Conservation (phyloP, 2,888 invertebrate species). For the Halocaridina rubra region DNA sequence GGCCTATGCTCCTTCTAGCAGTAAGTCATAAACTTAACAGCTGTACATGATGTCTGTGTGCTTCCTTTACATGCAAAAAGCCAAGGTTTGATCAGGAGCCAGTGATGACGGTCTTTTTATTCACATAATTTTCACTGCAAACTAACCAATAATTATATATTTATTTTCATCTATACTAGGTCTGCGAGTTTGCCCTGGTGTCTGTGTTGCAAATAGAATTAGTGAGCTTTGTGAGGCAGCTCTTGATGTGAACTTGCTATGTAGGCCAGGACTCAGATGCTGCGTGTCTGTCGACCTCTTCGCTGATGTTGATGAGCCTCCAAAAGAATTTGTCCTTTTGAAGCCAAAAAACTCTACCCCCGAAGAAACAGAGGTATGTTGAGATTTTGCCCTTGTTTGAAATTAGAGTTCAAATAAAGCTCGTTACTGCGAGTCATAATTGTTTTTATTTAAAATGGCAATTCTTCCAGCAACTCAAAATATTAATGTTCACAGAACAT, state of each 20-base stretch:
- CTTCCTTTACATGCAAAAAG: not conserved
- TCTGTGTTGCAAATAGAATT: constrained; percentile 84
- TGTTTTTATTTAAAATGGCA: too few relatives aligned
- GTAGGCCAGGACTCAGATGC: constrained; percentile 81
- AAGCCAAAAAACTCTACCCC: constrained; percentile 45
- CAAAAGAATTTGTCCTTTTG: constrained; percentile 68
- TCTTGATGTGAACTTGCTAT: constrained; percentile 78
- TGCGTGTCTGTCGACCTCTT: constrained; percentile 73
- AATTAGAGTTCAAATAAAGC: too few relatives aligned
- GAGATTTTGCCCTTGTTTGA: not conserved
- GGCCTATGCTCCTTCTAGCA: constrained; percentile 40
- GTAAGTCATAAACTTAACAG: not conserved
- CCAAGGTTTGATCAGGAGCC: not conserved
- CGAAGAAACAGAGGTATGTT: constrained; percentile 10
- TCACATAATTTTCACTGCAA: not conserved
- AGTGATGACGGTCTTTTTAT: not conserved
- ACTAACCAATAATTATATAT: not conserved
- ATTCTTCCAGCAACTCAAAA: too few relatives aligned
- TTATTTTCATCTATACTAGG: not conserved
- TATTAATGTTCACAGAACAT: too few relatives aligned
- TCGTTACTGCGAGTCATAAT: too few relatives aligned
- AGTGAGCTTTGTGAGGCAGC: constrained; percentile 90
- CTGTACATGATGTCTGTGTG: not conserved
- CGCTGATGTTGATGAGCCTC: constrained; percentile 59
- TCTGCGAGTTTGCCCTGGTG: constrained; percentile 73